Conservation (phyloP, 2,113 vertebrate species). For the Motacilla alba region DNA sequence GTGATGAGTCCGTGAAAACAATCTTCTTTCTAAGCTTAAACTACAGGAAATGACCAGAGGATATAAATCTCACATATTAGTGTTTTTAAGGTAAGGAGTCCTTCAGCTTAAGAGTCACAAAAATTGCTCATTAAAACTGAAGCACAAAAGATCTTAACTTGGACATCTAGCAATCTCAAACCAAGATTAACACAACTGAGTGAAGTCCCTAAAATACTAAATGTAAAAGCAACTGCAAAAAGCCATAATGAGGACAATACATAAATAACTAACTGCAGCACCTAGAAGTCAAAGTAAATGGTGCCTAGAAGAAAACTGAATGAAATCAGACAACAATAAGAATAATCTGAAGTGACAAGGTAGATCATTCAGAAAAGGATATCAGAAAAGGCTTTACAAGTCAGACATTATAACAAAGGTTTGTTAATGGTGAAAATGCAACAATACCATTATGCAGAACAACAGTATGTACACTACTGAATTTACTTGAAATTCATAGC, state of each 20-base stretch:
- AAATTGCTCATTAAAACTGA: not conserved
- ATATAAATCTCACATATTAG: not conserved
- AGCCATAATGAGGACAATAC: not conserved
- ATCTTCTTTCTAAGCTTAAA: not conserved
- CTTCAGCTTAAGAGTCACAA: not conserved
- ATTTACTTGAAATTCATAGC: not conserved
- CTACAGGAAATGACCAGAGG: not conserved
- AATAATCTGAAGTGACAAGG: not conserved
- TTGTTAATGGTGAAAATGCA: not conserved
- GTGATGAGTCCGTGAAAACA: not conserved
- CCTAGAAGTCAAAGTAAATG: not conserved
- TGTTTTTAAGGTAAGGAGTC: not conserved
- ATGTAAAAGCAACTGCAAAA: not conserved
- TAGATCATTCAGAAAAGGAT: not conserved
- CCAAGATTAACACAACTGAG: not conserved
- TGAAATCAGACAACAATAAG: not conserved
- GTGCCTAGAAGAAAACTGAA: not conserved
- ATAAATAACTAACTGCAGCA: not conserved
- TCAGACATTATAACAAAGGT: not conserved
- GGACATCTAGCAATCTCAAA: not conserved
- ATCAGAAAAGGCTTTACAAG: not conserved
- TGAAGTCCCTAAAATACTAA: not conserved
- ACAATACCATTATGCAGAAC: not conserved
- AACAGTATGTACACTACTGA: not conserved
- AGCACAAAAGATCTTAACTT: not conserved